phyloP scores from a whole-genome alignment of 2,797 vertebrate genomes.

The Manis crassicaudata region DNA sequence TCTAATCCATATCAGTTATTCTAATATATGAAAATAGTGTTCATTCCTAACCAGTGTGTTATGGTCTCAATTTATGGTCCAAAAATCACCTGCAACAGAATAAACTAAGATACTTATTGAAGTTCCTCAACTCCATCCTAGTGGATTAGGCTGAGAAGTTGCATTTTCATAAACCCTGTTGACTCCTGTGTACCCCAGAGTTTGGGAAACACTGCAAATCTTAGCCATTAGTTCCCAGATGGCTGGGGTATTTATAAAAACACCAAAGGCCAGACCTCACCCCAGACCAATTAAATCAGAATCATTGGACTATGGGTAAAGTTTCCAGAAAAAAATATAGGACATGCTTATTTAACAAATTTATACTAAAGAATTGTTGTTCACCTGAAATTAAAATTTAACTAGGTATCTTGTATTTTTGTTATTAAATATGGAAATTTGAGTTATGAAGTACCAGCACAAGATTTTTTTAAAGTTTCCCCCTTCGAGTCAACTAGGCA shows the following conservation, averaged over 20 bases:
- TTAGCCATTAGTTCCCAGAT: not conserved
- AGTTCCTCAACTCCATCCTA: not conserved
- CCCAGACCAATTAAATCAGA: not conserved
- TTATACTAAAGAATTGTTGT: not conserved
- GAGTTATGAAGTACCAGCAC: not conserved
- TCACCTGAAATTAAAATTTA: conserved; percentile 29
- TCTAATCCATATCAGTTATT: conserved; percentile 11
- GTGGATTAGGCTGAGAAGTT: not conserved
- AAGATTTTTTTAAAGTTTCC: not conserved
- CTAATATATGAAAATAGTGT: conserved; percentile 21
- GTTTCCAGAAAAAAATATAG: not conserved
- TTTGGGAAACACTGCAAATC: not conserved
- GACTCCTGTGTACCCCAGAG: not conserved
- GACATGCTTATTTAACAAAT: not conserved
- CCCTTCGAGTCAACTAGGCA: not conserved
- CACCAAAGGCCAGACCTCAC: not conserved
- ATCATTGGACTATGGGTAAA: not conserved
- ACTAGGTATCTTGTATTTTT: not conserved
- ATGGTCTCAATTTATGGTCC: not conserved
- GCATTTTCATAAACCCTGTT: not conserved
- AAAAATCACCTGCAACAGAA: not conserved
- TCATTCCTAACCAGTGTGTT: conserved; percentile 4
- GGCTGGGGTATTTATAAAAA: not conserved
- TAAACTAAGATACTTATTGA: not conserved
- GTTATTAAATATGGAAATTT: not conserved